These are phyloP conservation scores for Pica pica DNA, from an alignment of 2,113 vertebrate species.

Conservation along the genomic window DNA sequence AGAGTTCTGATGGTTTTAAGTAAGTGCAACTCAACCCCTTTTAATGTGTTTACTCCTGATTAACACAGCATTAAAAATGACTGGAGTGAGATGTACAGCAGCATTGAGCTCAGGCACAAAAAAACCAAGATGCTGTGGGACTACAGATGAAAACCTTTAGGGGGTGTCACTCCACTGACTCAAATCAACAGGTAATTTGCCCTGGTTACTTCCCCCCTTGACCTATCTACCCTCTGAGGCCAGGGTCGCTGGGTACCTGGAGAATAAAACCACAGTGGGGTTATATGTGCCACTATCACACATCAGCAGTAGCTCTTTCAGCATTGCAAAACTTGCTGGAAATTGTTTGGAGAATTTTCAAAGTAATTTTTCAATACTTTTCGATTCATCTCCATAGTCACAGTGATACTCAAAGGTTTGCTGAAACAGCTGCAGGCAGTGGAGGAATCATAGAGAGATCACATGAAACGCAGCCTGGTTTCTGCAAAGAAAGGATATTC, in stretches of 20 bases:
- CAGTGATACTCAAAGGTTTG: constrained; percentile 25
- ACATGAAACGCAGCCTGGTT: neutral
- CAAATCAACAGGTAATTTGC: neutral
- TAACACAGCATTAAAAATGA: neutral
- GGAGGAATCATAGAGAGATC: neutral
- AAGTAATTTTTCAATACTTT: constrained; percentile 31
- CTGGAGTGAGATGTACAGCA: neutral
- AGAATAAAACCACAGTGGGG: neutral
- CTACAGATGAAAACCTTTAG: neutral
- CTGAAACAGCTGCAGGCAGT: constrained; percentile 39
- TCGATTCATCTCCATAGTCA: neutral
- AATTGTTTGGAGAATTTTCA: constrained; percentile 41
- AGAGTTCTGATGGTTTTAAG: neutral
- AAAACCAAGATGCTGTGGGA: neutral
- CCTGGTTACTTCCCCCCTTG: neutral
- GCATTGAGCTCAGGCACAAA: neutral
- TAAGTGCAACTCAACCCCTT: neutral
- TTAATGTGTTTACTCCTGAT: neutral
- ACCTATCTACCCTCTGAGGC: neutral
- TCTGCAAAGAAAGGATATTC: neutral
- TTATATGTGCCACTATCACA: neutral
- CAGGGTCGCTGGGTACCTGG: neutral
- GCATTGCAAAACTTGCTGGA: constrained; percentile 21
- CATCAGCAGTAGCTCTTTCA: neutral
- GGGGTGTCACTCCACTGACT: neutral